Conservation (phyloP, 2,888 invertebrate species). For the Parnassius apollo region DNA sequence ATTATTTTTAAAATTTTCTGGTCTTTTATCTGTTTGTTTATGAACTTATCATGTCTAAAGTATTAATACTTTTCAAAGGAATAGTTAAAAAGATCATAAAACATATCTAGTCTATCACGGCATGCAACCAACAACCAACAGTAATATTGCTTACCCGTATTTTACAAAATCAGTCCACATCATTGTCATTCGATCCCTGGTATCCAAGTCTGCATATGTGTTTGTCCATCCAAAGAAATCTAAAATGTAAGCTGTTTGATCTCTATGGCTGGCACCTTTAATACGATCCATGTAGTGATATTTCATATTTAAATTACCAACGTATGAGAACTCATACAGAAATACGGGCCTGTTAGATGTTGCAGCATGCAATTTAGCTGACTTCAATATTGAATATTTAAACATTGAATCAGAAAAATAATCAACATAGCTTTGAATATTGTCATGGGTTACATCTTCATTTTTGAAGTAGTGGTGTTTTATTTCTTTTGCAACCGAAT, state of each 20-base stretch:
- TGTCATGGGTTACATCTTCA: slow-evolving; percentile 49
- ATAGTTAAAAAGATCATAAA: no score
- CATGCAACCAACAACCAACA: no score
- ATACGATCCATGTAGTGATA: slow-evolving; percentile 61
- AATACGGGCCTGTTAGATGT: slow-evolving; percentile 49
- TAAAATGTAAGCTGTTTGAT: slow-evolving; percentile 64
- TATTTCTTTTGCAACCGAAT: slow-evolving; percentile 45
- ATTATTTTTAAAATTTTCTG: no score
- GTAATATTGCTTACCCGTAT: slow-evolving; percentile 55
- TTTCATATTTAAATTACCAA: slow-evolving; percentile 59
- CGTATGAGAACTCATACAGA: slow-evolving; percentile 66
- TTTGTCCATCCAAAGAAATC: slow-evolving; percentile 61
- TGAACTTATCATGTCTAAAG: no score
- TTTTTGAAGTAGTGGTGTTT: slow-evolving; percentile 59
- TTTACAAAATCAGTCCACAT: slow-evolving; percentile 72
- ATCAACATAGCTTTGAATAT: slow-evolving; percentile 55
- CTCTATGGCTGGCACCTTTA: slow-evolving; percentile 69
- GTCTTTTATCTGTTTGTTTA: no score
- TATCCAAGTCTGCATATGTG: slow-evolving; percentile 55
- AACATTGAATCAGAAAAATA: slow-evolving; percentile 73
- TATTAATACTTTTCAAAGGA: no score
- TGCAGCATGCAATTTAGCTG: slow-evolving; percentile 55
- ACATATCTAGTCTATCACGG: no score
- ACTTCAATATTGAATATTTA: slow-evolving; percentile 62
- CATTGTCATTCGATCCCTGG: slow-evolving; percentile 58